phyloP scores from a whole-genome alignment of 2,113 vertebrate species.

The Himantopus leucocephalus region DNA sequence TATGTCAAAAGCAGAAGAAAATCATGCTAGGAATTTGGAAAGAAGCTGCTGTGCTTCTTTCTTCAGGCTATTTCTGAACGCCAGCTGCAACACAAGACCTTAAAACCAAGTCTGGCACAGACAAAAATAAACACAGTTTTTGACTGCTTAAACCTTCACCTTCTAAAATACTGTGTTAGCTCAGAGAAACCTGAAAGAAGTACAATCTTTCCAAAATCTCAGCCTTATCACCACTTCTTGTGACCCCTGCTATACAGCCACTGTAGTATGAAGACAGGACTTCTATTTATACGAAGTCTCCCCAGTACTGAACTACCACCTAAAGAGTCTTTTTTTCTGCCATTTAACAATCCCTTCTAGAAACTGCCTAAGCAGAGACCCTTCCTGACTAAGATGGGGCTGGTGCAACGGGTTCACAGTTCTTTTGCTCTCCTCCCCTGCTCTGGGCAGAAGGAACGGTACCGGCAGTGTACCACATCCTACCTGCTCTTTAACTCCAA shows the following conservation, averaged over 20 bases:
- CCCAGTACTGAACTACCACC: background rate
- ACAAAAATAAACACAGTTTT: background rate
- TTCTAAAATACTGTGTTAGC: background rate
- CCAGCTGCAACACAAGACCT: accelerated
- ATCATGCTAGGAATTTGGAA: background rate
- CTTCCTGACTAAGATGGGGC: background rate
- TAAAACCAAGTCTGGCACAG: accelerated
- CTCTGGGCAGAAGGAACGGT: background rate
- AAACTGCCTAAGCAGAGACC: background rate
- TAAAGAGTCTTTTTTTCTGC: background rate
- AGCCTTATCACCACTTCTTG: background rate
- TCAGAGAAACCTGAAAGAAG: background rate
- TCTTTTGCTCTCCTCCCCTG: background rate
- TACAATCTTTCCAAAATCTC: background rate
- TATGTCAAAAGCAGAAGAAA: background rate
- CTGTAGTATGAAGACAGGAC: background rate
- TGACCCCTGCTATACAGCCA: background rate
- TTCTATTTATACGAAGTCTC: background rate
- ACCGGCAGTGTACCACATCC: accelerated
- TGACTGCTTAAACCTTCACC: background rate
- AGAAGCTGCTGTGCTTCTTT: background rate
- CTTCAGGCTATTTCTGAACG: background rate
- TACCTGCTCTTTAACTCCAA: background rate
- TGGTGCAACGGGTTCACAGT: background rate
- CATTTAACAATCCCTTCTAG: background rate